Conservation (phyloP, 2,113 vertebrate species). For the Turnix velox region DNA sequence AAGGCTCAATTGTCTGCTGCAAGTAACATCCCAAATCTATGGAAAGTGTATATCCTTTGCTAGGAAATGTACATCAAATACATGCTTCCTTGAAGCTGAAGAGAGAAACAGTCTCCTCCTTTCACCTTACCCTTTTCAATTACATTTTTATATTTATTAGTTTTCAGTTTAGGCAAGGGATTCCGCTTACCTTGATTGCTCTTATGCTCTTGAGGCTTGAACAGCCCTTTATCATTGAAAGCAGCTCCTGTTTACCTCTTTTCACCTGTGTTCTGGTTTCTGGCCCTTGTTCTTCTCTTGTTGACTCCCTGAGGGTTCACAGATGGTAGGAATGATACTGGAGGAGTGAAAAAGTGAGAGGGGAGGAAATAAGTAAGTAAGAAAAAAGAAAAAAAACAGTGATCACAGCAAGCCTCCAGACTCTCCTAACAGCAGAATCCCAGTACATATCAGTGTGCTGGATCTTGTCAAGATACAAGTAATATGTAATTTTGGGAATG, state of each 20-base stretch:
- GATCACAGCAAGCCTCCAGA: neutral
- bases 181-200: neutral
- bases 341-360: neutral
- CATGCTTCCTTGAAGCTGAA: neutral
- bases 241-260: slow-evolving; percentile 29
- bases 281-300: neutral
- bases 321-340: slow-evolving; percentile 37
- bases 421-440: neutral
- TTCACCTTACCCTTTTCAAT: neutral
- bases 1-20: neutral
- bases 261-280: slow-evolving; percentile 42
- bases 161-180: neutral
- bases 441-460: neutral
- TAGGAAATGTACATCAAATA: neutral
- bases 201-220: neutral
- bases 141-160: neutral
- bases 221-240: neutral
- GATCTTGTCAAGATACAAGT: slow-evolving; percentile 24
- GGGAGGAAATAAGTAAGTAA: neutral
- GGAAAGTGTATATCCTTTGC: neutral
- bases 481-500: slow-evolving; percentile 15
- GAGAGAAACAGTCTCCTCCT: neutral
- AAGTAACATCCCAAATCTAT: neutral
- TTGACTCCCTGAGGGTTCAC: slow-evolving; percentile 33
- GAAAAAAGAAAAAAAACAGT: neutral